Conservation (phyloP, 2,797 vertebrate species). For the Crocidura indochinensis region DNA sequence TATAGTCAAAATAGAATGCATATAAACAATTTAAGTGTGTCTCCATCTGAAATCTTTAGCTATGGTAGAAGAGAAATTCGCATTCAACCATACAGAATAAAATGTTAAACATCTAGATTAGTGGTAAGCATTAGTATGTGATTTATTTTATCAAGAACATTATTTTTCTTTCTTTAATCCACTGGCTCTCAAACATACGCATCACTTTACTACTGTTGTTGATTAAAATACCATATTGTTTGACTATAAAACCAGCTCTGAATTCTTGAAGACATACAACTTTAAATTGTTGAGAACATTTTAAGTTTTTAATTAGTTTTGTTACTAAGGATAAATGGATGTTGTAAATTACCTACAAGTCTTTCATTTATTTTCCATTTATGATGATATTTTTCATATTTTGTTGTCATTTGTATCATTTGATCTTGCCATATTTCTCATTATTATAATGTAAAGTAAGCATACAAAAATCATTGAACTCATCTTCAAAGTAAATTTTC, state of each 20-base stretch:
- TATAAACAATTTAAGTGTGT: constrained; percentile 82
- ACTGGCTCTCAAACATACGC: not conserved
- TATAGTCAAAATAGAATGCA: constrained; percentile 66
- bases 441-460: not conserved
- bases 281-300: not conserved
- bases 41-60: constrained; percentile 27
- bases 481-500: not conserved
- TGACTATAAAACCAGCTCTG: not conserved
- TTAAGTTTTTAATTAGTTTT: not conserved
- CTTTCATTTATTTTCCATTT: constrained; percentile 31
- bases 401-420: constrained; percentile 33
- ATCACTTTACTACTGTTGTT: not conserved
- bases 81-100: not conserved
- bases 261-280: not conserved
- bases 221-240: not conserved
- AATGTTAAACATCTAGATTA: not conserved
- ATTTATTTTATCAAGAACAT: not conserved
- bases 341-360: constrained; percentile 44
- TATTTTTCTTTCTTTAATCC: not conserved
- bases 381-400: not conserved
- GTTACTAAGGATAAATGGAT: not conserved
- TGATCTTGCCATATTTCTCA: constrained; percentile 1
- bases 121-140: not conserved
- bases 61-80: not conserved
- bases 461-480: constrained; percentile 47